Base-by-base conservation (phyloP, 2,113 vertebrate genomes). In the Notothenia coriiceps region DNA sequence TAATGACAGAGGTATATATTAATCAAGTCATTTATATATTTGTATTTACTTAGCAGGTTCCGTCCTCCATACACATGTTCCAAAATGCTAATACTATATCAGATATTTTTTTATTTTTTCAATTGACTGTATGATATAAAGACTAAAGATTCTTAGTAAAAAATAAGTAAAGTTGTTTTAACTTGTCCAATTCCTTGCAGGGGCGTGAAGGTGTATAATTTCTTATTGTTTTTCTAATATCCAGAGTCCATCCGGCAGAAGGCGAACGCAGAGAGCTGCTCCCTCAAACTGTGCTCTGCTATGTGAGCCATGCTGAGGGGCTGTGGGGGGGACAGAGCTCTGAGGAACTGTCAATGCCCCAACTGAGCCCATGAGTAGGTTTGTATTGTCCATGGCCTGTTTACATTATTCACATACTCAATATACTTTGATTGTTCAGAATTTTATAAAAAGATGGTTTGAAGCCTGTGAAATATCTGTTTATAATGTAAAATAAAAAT, bases 201-300 rank as follows among this genome's bases (percentile, higher is more conserved):
- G 52, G 25, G 1, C 40, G 66, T 55, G 20, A 8, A 43, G 29
- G 40, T 5, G 13, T 17, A 18, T 83, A 29, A 64, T 40, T 22
- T 63, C 2, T 64, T 13, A 2, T 46, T 74, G 17, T 76, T 40
- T 5, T 76, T 59, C 82, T 60, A 72, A 76, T 75, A 88, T 88
- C 57, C 95, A 98, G 98, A 98, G 91, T 96, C 91, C 40, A 94
- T 97, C 87, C 91, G 97, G 70, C 97, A 95, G 87, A 96, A 96
- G 87, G 96, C 95, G 0, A 97, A 96, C 0, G 93, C 95, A 1
- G 96, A 96, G 44, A 82, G 82, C 10, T 70, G 78, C 67, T 92
- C 94, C 14, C 90, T 95, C 10, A 95, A 94, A 89, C 96, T 91
- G 55, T 98, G 97, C 47, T 70, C 78, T 3, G 82, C 87, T 0